A percentile compares a stretch with the other conserved stretches of the same genome.
Evolutionary conservation across 2,797 vertebrate genomes (phyloP).

Genomic region (Myioborus melanocephalus): DNA sequence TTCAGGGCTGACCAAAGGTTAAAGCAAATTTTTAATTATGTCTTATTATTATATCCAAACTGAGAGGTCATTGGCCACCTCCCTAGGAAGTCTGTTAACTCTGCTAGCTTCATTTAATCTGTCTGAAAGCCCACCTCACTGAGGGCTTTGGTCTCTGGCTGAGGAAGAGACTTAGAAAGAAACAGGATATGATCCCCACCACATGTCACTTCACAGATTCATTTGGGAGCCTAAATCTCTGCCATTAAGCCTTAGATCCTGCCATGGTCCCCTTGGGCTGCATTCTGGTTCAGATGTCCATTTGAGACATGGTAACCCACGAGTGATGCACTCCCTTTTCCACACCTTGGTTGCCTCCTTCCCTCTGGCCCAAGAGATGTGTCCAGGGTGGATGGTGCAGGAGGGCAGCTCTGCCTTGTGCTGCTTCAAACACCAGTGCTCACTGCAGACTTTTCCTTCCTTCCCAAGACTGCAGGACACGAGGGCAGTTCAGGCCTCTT

Average conservation of each 20-base stretch:
- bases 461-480: constrained; percentile 62
- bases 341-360: neutral
- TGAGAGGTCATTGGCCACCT: fast-evolving
- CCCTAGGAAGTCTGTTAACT: neutral
- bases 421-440: neutral
- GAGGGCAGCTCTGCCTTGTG: neutral
- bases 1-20: neutral
- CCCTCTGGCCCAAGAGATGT: neutral
- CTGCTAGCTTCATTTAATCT: neutral
- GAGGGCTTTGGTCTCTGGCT: neutral
- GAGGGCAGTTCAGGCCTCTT: constrained; percentile 61
- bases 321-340: neutral
- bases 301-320: neutral
- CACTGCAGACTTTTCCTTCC: neutral
- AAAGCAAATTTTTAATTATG: neutral
- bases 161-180: neutral
- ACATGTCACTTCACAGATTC: fast-evolving
- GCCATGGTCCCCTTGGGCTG: neutral
- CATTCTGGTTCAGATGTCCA: neutral
- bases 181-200: neutral
- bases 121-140: neutral
- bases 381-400: neutral
- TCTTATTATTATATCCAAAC: neutral
- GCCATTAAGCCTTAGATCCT: neutral
- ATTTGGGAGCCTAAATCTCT: neutral